These are phyloP conservation scores for Idaea dimidiata DNA, from an alignment of 2,888 invertebrate genomes.

Conservation along the genomic window DNA sequence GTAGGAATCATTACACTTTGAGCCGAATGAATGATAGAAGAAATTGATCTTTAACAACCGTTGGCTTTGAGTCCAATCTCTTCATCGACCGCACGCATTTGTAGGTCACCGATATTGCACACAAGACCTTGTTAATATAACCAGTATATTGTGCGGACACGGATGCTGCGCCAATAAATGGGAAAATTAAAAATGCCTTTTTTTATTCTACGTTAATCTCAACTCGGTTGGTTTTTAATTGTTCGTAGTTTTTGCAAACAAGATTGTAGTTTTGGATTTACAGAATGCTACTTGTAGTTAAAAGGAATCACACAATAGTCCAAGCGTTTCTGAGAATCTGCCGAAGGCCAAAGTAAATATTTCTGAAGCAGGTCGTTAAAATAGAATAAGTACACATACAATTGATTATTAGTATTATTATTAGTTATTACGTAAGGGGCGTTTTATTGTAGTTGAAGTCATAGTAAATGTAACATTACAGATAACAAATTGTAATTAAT, in stretches of 20 bases:
- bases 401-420: no score
- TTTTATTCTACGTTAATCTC: slow-evolving; percentile 4
- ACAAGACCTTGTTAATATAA: slow-evolving; percentile 62
- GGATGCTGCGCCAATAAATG: slow-evolving; percentile 41
- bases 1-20: slow-evolving; percentile 62
- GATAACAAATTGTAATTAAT: background rate
- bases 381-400: slow-evolving; percentile 43
- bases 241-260: slow-evolving; percentile 8
- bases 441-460: background rate
- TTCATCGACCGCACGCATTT: slow-evolving; percentile 45
- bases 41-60: slow-evolving; percentile 53
- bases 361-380: slow-evolving; percentile 56
- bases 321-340: slow-evolving; percentile 48
- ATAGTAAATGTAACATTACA: background rate
- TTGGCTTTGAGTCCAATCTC: slow-evolving; percentile 49
- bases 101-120: slow-evolving; percentile 68
- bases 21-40: slow-evolving; percentile 48
- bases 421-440: slow-evolving; percentile 27
- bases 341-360: slow-evolving; percentile 53
- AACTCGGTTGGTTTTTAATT: background rate
- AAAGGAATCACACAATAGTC: slow-evolving; percentile 35
- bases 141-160: slow-evolving; percentile 48
- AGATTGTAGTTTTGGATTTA: slow-evolving; percentile 16
- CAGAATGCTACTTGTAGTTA: slow-evolving; percentile 20
- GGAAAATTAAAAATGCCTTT: slow-evolving; percentile 28